Evolutionary conservation across 1,140 invertebrate species (phyloP).

Genomic region (Macrocentrus cingulum): DNA sequence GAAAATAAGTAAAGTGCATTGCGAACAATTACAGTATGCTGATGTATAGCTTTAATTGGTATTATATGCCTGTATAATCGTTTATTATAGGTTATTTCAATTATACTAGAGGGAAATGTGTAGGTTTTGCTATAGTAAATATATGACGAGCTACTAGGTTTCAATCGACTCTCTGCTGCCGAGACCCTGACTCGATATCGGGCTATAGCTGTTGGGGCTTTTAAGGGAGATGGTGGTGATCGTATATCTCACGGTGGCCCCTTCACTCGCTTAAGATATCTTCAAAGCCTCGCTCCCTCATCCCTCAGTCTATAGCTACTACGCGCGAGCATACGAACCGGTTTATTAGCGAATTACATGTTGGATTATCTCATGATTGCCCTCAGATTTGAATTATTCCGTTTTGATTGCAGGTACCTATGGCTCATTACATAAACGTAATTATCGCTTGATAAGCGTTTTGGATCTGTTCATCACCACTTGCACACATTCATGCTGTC

Average conservation of each 20-base stretch:
- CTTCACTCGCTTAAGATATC: conserved; percentile 3
- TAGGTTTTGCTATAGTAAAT: too few species aligned
- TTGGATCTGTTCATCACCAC: too few species aligned
- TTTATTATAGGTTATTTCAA: conserved; percentile 4
- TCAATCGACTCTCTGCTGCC: conserved; percentile 10
- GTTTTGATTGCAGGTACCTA: neutral
- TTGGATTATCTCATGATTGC: conserved; percentile 31
- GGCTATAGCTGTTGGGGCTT: conserved; percentile 1
- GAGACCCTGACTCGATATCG: neutral
- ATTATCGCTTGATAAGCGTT: neutral
- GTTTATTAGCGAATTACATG: conserved; percentile 46
- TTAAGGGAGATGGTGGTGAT: neutral
- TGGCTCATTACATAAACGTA: too few species aligned
- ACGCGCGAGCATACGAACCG: conserved; percentile 35
- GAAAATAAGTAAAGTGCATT: too few species aligned
- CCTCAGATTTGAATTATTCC: neutral
- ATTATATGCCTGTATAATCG: neutral
- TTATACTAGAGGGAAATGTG: too few species aligned
- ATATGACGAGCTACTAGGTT: conserved; percentile 4
- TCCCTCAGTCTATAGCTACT: too few species aligned
- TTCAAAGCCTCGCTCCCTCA: conserved; percentile 22
- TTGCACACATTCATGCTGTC: too few species aligned
- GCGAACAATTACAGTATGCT: too few species aligned
- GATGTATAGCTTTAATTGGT: too few species aligned
- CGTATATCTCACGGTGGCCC: neutral